Evolutionary conservation across 2,888 invertebrate species (phyloP).

Genomic region (Acronicta psi): DNA sequence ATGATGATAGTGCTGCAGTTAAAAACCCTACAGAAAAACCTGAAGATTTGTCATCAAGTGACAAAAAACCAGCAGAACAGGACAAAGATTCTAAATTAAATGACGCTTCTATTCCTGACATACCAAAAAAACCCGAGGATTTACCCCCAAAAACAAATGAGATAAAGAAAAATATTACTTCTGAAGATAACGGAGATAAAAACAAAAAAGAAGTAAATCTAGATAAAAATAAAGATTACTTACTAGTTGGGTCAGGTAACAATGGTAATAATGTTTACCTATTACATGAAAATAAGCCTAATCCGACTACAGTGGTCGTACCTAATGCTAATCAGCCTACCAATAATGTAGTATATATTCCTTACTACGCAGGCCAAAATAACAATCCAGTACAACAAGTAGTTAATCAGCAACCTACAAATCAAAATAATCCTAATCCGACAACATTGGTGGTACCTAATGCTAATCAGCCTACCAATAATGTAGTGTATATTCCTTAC

Average conservation of each 20-base stretch:
- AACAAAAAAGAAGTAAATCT: slow-evolving; percentile 10
- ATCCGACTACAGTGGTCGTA: slow-evolving; percentile 5
- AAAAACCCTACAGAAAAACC: neutral
- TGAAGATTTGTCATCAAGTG: neutral
- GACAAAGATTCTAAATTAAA: slow-evolving; percentile 1
- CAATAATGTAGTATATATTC: slow-evolving; percentile 37
- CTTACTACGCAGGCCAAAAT: slow-evolving; percentile 36
- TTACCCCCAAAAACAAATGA: slow-evolving; percentile 36
- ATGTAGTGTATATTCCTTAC: slow-evolving; percentile 39
- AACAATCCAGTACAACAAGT: slow-evolving; percentile 22
- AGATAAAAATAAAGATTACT: slow-evolving; percentile 41
- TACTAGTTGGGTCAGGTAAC: slow-evolving; percentile 37
- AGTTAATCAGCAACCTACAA: no score
- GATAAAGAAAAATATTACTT: slow-evolving; percentile 8
- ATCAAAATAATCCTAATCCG: slow-evolving; percentile 42
- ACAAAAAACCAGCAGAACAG: neutral
- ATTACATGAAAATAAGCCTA: slow-evolving; percentile 48
- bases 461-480: slow-evolving; percentile 26
- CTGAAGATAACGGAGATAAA: neutral
- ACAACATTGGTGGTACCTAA: slow-evolving; percentile 11
- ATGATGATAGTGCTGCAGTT: neutral
- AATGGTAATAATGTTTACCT: slow-evolving; percentile 38
- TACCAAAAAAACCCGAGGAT: neutral
- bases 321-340: slow-evolving; percentile 26
- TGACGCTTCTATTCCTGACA: neutral